Percentiles rank a stretch among this genome's conserved stretches.
These are phyloP conservation scores for Gryon sp. DNA, from an alignment of 1,140 invertebrate genomes.

Conservation along the genomic window DNA sequence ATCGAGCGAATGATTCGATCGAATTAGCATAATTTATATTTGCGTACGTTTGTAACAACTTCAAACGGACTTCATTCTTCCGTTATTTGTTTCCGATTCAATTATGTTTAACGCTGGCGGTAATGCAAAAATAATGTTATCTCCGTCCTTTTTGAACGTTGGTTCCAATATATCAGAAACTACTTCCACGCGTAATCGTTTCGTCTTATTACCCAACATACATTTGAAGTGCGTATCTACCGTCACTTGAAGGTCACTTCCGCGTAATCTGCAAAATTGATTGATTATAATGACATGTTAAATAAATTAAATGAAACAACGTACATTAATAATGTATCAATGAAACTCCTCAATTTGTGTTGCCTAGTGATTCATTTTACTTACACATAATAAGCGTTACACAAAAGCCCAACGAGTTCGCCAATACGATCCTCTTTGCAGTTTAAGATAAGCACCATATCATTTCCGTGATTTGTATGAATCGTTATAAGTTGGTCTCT, in stretches of 20 bases:
- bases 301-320: too few species aligned
- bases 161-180: constrained; percentile 80
- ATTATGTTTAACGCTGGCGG: constrained; percentile 77
- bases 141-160: constrained; percentile 83
- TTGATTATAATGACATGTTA: too few species aligned
- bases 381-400: constrained; percentile 87
- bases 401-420: constrained; percentile 92
- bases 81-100: constrained; percentile 62
- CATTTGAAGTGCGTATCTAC: constrained; percentile 84
- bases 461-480: constrained; percentile 92
- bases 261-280: constrained; percentile 81
- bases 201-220: constrained; percentile 87
- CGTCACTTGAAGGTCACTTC: constrained; percentile 83
- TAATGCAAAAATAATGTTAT: constrained; percentile 80
- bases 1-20: neutral
- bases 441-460: constrained; percentile 87
- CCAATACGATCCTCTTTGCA: constrained; percentile 88
- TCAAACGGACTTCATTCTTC: constrained; percentile 61
- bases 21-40: too few species aligned
- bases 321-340: too few species aligned
- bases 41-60: too few species aligned
- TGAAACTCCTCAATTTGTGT: neutral
- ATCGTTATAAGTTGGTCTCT: constrained; percentile 94
- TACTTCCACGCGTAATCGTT: constrained; percentile 83
- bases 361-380: constrained; percentile 71